Base-by-base conservation (phyloP, 2,888 invertebrate genomes). In the Nesidiocoris tenuis region DNA sequence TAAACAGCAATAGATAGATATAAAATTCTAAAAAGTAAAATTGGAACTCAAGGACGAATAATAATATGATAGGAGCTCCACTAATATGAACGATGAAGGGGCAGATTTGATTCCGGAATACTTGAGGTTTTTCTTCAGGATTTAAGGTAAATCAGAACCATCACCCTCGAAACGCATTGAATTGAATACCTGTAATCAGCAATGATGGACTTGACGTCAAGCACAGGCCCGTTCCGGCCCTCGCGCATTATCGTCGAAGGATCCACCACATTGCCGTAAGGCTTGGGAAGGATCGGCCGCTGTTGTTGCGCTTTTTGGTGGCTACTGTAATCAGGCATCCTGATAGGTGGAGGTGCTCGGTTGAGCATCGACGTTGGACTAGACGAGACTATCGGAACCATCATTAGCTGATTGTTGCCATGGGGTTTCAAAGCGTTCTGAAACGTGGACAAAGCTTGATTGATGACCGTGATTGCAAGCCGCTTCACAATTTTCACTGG, bases 171-270 rank as follows among this genome's bases (percentile, higher is more conserved):
- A n/a, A n/a, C n/a, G n/a, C n/a, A n/a, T n/a, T n/a, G n/a, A n/a
- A n/a, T n/a, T n/a, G n/a, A n/a, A n/a, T 72, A 90, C 79, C 92
- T 87, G 82, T 91, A 91, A 82, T 93, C 93, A 0, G 92, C 92
- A 81, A 92, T 92, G 75, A 93, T 91, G 2, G 92, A 91, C 82
- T 91, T 90, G 0, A 93, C 93, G 82, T 94, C 92, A 77, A 92
- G 88, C n/a, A 91, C 90, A 0, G 91, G 89, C 0, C 92, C 90
- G 82, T 92, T 92, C 0, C 90, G 86, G 0, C 91, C 91, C 84
- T 88, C 88, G 0, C 88, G 86, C 75, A 89, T 83, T 75, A 88
- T 87, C 16, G 89, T 1, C 85, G 85, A 0, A 85, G 85, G 82
- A 18, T 66, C 65, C 59, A 85, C 86, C 80, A 66, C 56, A 12